phyloP scores from a whole-genome alignment of 2,113 vertebrate species.

The Edolisoma coerulescens region DNA sequence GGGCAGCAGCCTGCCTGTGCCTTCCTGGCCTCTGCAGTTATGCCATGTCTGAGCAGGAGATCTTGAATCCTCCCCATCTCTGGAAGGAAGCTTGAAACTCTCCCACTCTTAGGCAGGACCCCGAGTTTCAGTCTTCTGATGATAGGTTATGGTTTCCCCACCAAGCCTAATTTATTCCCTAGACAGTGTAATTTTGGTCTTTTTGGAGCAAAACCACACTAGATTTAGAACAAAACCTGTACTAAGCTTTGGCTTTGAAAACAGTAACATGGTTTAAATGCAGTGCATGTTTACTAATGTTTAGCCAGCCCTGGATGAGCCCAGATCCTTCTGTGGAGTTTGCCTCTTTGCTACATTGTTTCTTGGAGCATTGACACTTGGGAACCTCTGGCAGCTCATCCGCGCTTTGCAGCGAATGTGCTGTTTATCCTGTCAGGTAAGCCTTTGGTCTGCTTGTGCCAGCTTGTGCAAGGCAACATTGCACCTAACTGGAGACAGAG shows the following conservation, averaged over 20 bases:
- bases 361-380: neutral
- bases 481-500: neutral
- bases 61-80: neutral
- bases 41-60: neutral
- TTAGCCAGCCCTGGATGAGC: neutral
- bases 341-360: neutral
- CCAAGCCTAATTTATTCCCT: neutral
- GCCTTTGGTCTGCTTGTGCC: neutral
- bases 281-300: neutral
- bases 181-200: conserved; percentile 11
- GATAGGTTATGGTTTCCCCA: conserved; percentile 15
- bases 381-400: neutral
- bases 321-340: neutral
- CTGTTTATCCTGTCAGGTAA: neutral
- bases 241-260: neutral
- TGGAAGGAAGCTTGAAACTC: neutral
- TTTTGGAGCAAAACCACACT: neutral
- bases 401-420: neutral
- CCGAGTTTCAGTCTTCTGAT: neutral
- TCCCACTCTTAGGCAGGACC: neutral
- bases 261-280: neutral
- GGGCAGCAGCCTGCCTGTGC: neutral
- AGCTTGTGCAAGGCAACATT: neutral
- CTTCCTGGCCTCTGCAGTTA: neutral
- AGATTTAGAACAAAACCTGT: conserved; percentile 2